Base-by-base conservation (phyloP, 2,797 vertebrate species). In the Hypotaenidia okinawae region DNA sequence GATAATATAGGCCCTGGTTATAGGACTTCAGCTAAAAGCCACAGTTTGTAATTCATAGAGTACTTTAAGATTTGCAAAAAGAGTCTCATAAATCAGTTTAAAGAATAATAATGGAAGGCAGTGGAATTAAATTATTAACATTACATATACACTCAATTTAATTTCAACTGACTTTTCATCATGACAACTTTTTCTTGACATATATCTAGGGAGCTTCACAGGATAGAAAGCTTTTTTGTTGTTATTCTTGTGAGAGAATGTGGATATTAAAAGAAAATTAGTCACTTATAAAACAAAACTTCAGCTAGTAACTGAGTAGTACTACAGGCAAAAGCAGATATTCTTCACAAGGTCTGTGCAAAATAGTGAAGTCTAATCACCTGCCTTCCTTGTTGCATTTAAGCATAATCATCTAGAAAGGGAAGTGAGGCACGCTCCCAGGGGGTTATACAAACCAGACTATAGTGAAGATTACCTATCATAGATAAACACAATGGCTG, bases 61-160 rank as follows among this genome's bases (percentile, higher is more conserved):
- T 19, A 54, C 66, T 82, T 58, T 62, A 58, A 94, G 70, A 87
- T 84, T 93, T 89, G 58, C 58, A 88, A 86, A 78, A 47, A 77
- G 27, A 43, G 10, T 55, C 28, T 94, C 79, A 82, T 64, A 88
- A 69, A 88, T 91, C 76, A 78, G 58, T 88, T 89, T 91, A 85
- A 87, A 77, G 35, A 86, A 86, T 49, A 94, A 80, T 49, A 89
- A 83, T 45, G 15, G 28, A 84, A 72, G 27, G 18, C 49, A 84
- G 39, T 54, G 49, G 32, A 91, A 94, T 93, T 78, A 64, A 84
- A 74, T 68, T 76, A 84, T 81, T 91, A 68, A 57, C 68, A 54
- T 89, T 76, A 78, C 16, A 59, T 81, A 49, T 35, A 30, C 25
- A 78, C 14, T 91, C 28, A 41, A 59, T 74, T 77, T 91, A 0